Percentiles rank a stretch among this genome's conserved stretches.
Conservation (phyloP, 2,888 invertebrate genomes). For the Coelopa pilipes region DNA sequence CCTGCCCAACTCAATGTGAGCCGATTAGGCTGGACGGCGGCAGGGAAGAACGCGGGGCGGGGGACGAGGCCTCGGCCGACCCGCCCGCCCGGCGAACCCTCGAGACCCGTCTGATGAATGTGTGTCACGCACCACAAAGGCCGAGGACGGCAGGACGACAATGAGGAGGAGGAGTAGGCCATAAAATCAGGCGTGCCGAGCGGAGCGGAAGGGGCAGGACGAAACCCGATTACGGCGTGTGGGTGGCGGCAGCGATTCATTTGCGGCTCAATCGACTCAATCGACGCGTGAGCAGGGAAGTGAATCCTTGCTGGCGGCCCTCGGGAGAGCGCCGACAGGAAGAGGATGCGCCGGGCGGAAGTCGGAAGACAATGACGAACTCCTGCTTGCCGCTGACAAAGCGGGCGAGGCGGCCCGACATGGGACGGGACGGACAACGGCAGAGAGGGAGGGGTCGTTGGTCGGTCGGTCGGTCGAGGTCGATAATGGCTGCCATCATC, state of each 20-base stretch:
- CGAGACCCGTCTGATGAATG: constrained; percentile 11
- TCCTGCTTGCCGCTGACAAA: constrained; percentile 14
- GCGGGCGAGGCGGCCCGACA: background rate
- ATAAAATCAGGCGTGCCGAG: background rate
- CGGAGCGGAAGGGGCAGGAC: too few relatives aligned
- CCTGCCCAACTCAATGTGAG: constrained; percentile 23
- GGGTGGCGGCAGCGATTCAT: constrained; percentile 21
- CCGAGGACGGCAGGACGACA: constrained; percentile 1
- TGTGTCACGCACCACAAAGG: constrained; percentile 23
- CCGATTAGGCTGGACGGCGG: constrained; percentile 12
- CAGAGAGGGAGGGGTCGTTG: background rate
- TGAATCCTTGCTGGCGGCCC: background rate
- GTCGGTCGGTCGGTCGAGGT: background rate
- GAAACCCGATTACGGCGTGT: constrained; percentile 9
- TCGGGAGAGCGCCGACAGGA: constrained; percentile 1
- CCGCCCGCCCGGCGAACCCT: constrained; percentile 2
- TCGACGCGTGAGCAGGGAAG: background rate
- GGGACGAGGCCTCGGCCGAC: background rate
- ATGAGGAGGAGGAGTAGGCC: background rate
- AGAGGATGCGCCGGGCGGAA: constrained; percentile 24
- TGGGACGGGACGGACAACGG: background rate
- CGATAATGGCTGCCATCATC: constrained; percentile 19
- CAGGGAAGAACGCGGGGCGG: background rate
- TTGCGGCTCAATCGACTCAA: constrained; percentile 13
- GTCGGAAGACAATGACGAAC: constrained; percentile 4